These are phyloP conservation scores for Erpornis zantholeuca DNA, from an alignment of 2,113 vertebrate species.

Conservation along the genomic window DNA sequence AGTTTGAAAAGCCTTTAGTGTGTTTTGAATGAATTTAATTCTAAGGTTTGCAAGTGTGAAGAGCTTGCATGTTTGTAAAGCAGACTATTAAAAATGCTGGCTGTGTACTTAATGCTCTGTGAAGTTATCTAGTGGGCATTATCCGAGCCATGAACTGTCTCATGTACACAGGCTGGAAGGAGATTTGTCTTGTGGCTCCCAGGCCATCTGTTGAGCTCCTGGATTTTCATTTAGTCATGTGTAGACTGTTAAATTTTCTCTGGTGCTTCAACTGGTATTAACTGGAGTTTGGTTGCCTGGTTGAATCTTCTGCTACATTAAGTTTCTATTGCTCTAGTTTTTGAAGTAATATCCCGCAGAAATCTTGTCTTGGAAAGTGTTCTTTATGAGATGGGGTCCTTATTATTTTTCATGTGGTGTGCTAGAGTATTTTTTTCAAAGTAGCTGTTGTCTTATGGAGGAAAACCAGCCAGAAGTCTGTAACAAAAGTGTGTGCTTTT, in stretches of 20 bases:
- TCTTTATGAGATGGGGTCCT: neutral
- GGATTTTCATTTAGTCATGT: neutral
- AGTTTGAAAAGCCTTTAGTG: neutral
- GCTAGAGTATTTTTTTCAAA: neutral
- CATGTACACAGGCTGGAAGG: neutral
- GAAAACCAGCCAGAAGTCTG: neutral
- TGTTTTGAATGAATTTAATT: neutral
- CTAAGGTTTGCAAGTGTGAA: neutral
- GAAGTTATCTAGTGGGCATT: neutral
- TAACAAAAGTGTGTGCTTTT: neutral
- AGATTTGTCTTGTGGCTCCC: neutral
- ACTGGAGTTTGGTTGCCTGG: neutral
- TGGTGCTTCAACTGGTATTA: neutral
- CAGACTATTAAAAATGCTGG: neutral
- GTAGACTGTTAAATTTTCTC: neutral
- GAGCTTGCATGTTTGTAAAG: neutral
- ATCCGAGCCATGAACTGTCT: neutral
- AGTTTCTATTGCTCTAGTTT: neutral
- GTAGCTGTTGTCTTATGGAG: neutral
- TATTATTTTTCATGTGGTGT: neutral
- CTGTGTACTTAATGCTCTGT: neutral
- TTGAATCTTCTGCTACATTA: neutral
- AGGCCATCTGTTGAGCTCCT: neutral
- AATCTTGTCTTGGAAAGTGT: neutral
- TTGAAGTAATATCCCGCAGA: neutral